Evolutionary conservation across 2,797 vertebrate species (phyloP), one percentile per base, ranked within the genome.

Genomic region (Gobionotothen gibberifrons): DNA sequence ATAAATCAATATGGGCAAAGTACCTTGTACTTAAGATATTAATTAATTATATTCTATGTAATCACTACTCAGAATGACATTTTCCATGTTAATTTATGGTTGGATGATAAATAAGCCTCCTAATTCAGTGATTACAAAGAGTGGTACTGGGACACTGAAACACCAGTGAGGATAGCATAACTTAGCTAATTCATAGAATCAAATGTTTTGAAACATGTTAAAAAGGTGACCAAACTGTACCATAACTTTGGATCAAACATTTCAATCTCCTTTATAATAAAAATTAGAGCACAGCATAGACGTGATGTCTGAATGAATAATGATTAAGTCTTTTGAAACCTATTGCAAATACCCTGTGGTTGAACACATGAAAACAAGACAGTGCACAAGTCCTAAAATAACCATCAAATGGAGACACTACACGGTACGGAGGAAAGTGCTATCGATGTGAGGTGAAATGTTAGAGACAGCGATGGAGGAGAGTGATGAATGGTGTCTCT

Each of bases 21-120:
- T 90, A 90, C 83, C 70, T 89, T 84, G 82, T 91, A 90, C 86
- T 90, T 90, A 72, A 85, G 79, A 81, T 85, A 82, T 65, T 78
- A 48, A 67, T 78, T 69, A 69, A 76, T 86, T 82, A 84, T 85
- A 72, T 81, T 81, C 60, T 77, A 86, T 86, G 83, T 65, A 78
- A 80, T 76, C 21, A 71, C 21, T 69, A 79, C 65, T 73, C 44
- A 66, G 46, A 79, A 72, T 79, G 13, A 79, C 46, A 62, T 62
- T 81, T 86, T 47, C 29, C 15, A 76, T 44, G 47, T 84, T 65
- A 73, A 81, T 69, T 82, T 36, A 76, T 78, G 15, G 15, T 81
- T 85, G 26, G 73, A 58, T 78, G 66, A 84, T 84, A 81, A 82
- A 85, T 81, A 73, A 72, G 46, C 58, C 53, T 74, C 62, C 65